Evolutionary conservation across 2,797 vertebrate genomes (phyloP).

Genomic region (Netta rufina): DNA sequence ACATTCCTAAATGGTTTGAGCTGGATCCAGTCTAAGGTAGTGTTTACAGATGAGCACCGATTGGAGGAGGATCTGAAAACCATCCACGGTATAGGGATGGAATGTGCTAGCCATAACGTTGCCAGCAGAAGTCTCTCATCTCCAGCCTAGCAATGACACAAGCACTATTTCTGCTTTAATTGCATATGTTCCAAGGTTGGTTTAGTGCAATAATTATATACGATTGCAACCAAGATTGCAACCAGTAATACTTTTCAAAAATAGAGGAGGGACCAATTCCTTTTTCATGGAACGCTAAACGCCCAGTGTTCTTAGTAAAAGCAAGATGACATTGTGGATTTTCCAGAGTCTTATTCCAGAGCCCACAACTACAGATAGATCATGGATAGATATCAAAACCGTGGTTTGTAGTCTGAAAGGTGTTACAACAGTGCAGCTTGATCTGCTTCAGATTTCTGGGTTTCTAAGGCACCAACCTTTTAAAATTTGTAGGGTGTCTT

Average conservation of each 20-base stretch:
- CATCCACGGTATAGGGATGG: not conserved
- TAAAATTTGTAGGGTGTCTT: not conserved
- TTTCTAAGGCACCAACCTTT: not conserved
- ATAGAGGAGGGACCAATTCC: not conserved
- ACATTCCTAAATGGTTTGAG: not conserved
- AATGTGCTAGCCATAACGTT: not conserved
- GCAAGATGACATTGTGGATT: not conserved
- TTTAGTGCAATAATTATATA: conserved; percentile 16
- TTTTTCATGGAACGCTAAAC: not conserved
- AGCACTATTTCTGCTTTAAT: conserved; percentile 47
- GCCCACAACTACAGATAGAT: not conserved
- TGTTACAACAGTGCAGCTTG: not conserved
- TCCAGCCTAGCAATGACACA: not conserved
- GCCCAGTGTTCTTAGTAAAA: not conserved
- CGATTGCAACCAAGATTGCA: not conserved
- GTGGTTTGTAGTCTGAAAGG: not conserved
- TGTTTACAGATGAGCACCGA: not conserved
- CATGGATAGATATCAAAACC: not conserved
- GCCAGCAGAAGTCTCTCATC: conserved; percentile 18
- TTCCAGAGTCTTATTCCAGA: not conserved
- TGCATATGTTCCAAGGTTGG: not conserved
- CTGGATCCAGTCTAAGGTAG: not conserved
- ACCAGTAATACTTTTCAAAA: not conserved
- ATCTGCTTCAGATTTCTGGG: not conserved
- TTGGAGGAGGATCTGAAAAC: conserved; percentile 1